Percentiles rank a stretch among this genome's conserved stretches.
Evolutionary conservation across 2,797 vertebrate genomes (phyloP).

Genomic region (Muraenolepis orangiensis): DNA sequence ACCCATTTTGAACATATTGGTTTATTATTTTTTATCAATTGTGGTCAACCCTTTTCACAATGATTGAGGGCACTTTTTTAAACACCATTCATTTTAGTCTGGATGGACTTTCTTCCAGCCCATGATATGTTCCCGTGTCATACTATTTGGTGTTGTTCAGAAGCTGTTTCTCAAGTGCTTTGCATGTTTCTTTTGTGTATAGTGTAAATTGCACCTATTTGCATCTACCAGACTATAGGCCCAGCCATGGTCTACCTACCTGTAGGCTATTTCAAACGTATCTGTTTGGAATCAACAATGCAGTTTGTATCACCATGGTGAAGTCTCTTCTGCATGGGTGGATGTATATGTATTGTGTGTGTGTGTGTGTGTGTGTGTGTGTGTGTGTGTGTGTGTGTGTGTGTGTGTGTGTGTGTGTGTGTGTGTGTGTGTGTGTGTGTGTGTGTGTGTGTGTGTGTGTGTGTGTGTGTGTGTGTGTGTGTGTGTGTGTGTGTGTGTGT

Average conservation of each 20-base stretch:
- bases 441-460: background rate
- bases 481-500: too few species aligned
- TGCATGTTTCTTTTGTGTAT: conserved; percentile 4
- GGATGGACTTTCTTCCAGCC: too few species aligned
- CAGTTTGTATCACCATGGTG: background rate
- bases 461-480: too few species aligned
- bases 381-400: too few species aligned
- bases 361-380: background rate
- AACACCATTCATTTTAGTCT: too few species aligned
- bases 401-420: too few species aligned
- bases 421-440: too few species aligned
- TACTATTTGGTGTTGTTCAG: background rate
- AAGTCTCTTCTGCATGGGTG: background rate
- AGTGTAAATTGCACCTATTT: background rate
- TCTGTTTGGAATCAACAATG: background rate
- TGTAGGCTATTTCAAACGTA: background rate
- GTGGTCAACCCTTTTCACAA: too few species aligned
- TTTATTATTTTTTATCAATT: background rate
- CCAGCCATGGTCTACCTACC: background rate
- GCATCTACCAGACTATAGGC: background rate
- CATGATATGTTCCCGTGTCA: too few species aligned
- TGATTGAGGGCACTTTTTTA: too few species aligned
- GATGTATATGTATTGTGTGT: background rate
- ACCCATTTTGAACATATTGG: background rate
- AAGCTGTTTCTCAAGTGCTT: conserved; percentile 15